A percentile compares a stretch with the other conserved stretches of the same genome.
These are phyloP conservation scores for Thymallus thymallus DNA, from an alignment of 2,113 vertebrate genomes.

Conservation along the genomic window DNA sequence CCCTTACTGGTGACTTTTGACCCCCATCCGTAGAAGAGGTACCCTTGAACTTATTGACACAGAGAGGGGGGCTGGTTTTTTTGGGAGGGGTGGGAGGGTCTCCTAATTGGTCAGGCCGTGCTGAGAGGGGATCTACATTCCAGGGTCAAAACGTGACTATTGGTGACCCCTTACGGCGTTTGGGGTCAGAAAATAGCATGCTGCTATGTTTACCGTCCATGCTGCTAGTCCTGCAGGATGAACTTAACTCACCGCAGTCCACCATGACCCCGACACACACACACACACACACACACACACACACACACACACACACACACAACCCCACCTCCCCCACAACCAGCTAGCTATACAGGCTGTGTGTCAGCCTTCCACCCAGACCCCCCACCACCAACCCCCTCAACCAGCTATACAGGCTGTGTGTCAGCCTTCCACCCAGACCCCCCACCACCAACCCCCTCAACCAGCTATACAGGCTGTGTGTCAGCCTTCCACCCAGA, in stretches of 20 bases:
- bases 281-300: neutral
- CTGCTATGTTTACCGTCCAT: constrained; percentile 52
- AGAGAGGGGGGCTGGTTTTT: too few species aligned
- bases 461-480: too few species aligned
- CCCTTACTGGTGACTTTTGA: constrained; percentile 35
- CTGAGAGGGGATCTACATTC: constrained; percentile 21
- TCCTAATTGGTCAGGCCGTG: constrained; percentile 20
- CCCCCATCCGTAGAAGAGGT: constrained; percentile 6
- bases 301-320: neutral
- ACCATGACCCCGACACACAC: neutral
- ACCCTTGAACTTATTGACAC: too few species aligned
- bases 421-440: too few species aligned
- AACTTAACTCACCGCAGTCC: neutral
- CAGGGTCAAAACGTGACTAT: neutral
- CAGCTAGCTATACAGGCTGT: too few species aligned
- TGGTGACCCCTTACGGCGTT: constrained; percentile 33
- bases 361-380: too few species aligned
- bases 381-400: neutral
- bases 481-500: too few species aligned
- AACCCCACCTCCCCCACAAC: neutral
- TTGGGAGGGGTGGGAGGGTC: too few species aligned
- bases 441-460: too few species aligned
- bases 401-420: too few species aligned
- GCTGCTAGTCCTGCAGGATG: constrained; percentile 13
- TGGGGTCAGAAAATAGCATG: constrained; percentile 45